Base-by-base conservation (phyloP, 2,888 invertebrate species). In the Galerucella nymphaeae region DNA sequence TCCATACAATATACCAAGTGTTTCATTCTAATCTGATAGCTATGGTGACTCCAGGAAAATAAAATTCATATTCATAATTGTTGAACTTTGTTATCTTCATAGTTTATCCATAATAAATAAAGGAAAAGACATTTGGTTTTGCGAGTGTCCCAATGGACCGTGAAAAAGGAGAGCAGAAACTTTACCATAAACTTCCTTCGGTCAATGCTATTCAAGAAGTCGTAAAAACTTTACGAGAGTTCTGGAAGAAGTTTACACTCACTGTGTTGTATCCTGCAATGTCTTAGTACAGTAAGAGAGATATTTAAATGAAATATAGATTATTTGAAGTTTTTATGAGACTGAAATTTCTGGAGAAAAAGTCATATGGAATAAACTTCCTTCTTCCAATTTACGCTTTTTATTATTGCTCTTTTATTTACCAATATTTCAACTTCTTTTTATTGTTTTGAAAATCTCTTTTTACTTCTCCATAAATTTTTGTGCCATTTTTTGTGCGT, bases 211-310 rank as follows among this genome's bases (percentile, higher is more conserved):
- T 55, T 70, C 57, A 23, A 38, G 42, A 30, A 70, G 63, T 45
- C 70, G 70, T 70, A 70, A 70, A 70, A 63, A 63, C 63, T 70
- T 70, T 70, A 70, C 70, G 70, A 63, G 63, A 70, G 30, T 70
- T 64, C 23, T 41, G 57, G 57, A 16, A 57, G 63, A 70, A 70
- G 63, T 70, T 70, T 70, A 42, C 61, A 62, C 61, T 42, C 42
- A 62, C 41, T 62, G 5, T 62, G 5, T 41, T 10, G 18, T 53
- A 18, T 18, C 18, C 16, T 53, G 9, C 16, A 53, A 9, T n/a
- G 18, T 16, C 18, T 53, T 18, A 2, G 16, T 48, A 48, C 48
- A 9, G 53, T 10, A 18, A n/a, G 53, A 16, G 9, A 53, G 8
- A 10, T 18, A 53, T 53, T 53, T 53, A 18, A 53, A 53, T 53